Evolutionary conservation across 2,113 vertebrate genomes (phyloP), one percentile per base, ranked within the genome.

Genomic region (Tricholaema leucomelas): DNA sequence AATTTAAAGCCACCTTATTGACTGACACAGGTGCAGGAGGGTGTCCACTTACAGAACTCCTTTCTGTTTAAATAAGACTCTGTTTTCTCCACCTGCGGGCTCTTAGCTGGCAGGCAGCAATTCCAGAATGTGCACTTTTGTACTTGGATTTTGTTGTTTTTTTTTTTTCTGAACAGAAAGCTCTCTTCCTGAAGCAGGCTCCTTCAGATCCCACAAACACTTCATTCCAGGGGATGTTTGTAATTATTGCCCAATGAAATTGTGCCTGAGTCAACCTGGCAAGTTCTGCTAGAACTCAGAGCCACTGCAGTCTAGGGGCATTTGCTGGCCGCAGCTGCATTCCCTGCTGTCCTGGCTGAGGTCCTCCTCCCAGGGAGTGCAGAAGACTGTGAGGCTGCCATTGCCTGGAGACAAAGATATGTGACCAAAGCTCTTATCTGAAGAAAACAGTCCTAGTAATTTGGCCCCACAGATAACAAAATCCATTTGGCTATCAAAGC

Each of bases 1-100:
- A 66, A 72, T 10, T 10, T 23, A 23, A 55, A 30, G 2, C 27
- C 35, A 25, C 1, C 0, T 15, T 23, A 14, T 1, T 2, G 63
- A 35, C 61, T 12, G 36, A 23, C 0, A 16, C 8, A 30, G 14
- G 0, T 15, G 25, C 33, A 38, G 42, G 2, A 52, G 11, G 18
- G 35, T 44, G 9, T 9, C 63, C 6, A 2, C 40, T 35, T 17
- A 30, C 5, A 59, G 15, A 60, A 46, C 11, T 11, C 4, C 14
- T 1, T 38, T 16, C 9, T 35, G 59, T n/a, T 3, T 19, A 24
- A 59, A 28, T 8, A 8, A 3, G 5, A 28, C 27, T 30, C 56
- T n/a, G 1, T 40, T 11, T 28, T 66, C 21, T 12, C 9, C 20
- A 38, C 15, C 59, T 46, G 16, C 12, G 8, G 79, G 33, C 54